These are phyloP conservation scores for Daktulosphaira vitifoliae DNA, from an alignment of 1,140 invertebrate species.

Conservation along the genomic window DNA sequence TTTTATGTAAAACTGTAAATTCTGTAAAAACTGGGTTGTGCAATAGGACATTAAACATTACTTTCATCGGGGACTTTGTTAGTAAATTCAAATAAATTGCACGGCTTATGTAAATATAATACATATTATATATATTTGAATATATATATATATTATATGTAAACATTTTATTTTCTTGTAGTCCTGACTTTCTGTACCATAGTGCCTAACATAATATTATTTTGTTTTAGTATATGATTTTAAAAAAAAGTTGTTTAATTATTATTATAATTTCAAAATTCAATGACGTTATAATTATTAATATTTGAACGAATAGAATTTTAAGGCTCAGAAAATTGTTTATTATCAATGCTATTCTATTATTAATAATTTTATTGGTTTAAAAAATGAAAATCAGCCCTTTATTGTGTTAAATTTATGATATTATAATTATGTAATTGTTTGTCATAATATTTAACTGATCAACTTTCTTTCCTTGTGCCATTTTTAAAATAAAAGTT, in stretches of 20 bases:
- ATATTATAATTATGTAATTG: neutral
- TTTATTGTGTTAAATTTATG: neutral
- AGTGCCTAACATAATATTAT: neutral
- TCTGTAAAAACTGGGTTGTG: constrained; percentile 21
- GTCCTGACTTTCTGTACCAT: constrained; percentile 16
- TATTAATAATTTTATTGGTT: neutral
- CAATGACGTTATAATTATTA: neutral
- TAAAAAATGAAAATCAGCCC: neutral
- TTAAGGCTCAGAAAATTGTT: no score
- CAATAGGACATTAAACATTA: neutral
- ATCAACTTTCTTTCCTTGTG: constrained; percentile 3
- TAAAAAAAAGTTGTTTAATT: neutral
- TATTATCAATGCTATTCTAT: no score
- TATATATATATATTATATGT: neutral
- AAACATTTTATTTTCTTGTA: constrained; percentile 10
- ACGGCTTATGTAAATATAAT: constrained; percentile 16
- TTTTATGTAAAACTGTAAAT: constrained; percentile 19
- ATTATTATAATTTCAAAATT: neutral
- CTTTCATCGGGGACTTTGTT: neutral
- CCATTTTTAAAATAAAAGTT: constrained; percentile 23
- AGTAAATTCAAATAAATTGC: neutral
- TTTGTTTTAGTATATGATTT: constrained; percentile 8
- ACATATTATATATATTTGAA: constrained; percentile 15
- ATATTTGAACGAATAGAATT: constrained; percentile 13
- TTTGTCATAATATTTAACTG: neutral